Evolutionary conservation across 2,113 vertebrate genomes (phyloP), one percentile per base, ranked within the genome.

Genomic region (Siniperca chuatsi): DNA sequence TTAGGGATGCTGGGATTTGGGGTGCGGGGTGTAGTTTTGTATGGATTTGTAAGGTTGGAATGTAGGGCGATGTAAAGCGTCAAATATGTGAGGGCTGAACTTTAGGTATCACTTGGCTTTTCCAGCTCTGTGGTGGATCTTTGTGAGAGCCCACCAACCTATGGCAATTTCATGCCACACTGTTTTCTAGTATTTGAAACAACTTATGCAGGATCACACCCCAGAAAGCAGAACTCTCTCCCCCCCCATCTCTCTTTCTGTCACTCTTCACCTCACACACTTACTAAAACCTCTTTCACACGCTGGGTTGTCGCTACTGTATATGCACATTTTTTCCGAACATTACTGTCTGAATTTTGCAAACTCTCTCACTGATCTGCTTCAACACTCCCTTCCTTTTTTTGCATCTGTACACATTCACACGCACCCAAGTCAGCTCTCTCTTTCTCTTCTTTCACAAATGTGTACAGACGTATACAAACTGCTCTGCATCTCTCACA

Each of bases 1-100:
- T 67, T 4, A 61, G 64, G 75, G 70, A 84, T 79, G 75, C 79
- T 88, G 90, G 92, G 90, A 90, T 83, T 88, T 84, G 78, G 48
- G 77, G 84, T 87, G 58, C n/a, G 23, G 44, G 40, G 0, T 65
- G 52, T 69, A 73, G 75, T 76, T 85, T 78, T 77, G 73, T 57
- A 25, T 50, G 64, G 71, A 80, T 86, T 86, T 90, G 40, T 61
- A 75, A 78, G 25, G 76, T 25, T 76, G 77, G 58, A 76, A 81
- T 81, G n/a, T 35, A 46, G 48, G 33, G 42, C 6, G 2, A 77
- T 61, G 29, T 72, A 33, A 20, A 65, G 61, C 64, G 11, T 76
- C 60, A 83, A 64, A 58, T 65, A 71, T 60, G 69, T 66, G 40
- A 58, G 62, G 21, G 16, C 5, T 82, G 73, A 79, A 55, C 74